Evolutionary conservation across 2,113 vertebrate genomes (phyloP).

Genomic region (Bos indicus): DNA sequence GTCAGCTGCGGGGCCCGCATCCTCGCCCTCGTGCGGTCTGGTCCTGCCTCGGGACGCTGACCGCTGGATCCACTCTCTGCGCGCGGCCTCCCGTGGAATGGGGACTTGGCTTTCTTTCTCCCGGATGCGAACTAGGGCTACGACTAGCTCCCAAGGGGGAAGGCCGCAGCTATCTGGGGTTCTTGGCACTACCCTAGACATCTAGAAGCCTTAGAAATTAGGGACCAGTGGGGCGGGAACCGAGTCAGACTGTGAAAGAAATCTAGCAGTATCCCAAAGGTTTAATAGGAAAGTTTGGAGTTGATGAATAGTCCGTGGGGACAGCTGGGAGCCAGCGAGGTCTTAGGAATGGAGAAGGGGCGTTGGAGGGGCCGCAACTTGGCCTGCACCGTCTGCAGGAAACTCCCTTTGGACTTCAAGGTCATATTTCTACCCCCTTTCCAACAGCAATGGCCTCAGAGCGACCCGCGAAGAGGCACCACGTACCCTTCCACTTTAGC

Average conservation of each 20-base stretch:
- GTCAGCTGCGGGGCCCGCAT: not conserved
- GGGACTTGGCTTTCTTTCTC: not conserved
- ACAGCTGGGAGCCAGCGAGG: not conserved
- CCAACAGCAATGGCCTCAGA: not conserved
- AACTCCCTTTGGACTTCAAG: not conserved
- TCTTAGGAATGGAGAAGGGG: not conserved
- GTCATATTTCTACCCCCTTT: not conserved
- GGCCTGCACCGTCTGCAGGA: not conserved
- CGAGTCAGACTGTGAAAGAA: not conserved
- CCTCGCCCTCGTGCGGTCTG: not conserved
- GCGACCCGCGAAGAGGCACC: not conserved
- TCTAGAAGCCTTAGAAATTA: not conserved
- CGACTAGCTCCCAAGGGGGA: not conserved
- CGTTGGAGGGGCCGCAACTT: not conserved
- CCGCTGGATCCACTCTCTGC: not conserved
- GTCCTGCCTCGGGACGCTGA: not conserved
- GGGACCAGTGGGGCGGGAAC: not conserved
- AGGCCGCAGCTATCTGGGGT: not conserved
- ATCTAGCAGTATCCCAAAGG: not conserved
- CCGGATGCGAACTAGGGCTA: not conserved
- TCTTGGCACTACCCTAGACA: not conserved
- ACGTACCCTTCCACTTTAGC: not conserved
- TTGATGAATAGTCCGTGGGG: not conserved
- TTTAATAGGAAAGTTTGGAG: conserved; percentile 2
- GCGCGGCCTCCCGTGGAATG: not conserved